These are phyloP conservation scores for Daktulosphaira vitifoliae DNA, from an alignment of 1,140 invertebrate species.

Conservation along the genomic window DNA sequence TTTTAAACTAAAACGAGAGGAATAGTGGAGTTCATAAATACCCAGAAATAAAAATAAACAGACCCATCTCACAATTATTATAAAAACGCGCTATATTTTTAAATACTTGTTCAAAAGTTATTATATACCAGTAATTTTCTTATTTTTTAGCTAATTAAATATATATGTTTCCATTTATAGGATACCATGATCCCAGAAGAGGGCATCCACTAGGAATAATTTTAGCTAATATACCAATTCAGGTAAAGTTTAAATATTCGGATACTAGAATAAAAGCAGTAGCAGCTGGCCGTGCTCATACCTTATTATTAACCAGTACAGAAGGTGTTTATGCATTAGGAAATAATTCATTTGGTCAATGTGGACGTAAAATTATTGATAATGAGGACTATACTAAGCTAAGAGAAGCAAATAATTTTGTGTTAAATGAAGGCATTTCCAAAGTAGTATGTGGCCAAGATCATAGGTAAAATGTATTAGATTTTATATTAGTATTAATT, in stretches of 20 bases:
- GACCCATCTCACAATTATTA: no score
- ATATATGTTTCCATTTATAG: no score
- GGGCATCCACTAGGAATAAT: constrained; percentile 62
- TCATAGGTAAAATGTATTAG: constrained; percentile 59
- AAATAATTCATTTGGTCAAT: constrained; percentile 91
- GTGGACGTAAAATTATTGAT: constrained; percentile 70
- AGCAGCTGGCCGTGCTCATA: constrained; percentile 79
- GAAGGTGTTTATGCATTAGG: constrained; percentile 76
- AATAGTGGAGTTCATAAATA: no score
- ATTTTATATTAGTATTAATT: no score
- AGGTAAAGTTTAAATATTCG: constrained; percentile 54
- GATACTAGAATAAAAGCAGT: constrained; percentile 50
- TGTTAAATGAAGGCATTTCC: constrained; percentile 54
- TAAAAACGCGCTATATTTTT: no score
- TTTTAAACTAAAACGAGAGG: no score
- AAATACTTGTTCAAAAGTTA: background rate
- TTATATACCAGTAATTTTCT: background rate
- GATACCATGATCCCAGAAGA: constrained; percentile 52
- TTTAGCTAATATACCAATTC: constrained; percentile 64
- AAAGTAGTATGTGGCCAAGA: constrained; percentile 80
- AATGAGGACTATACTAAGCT: constrained; percentile 66
- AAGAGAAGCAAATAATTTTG: constrained; percentile 56
- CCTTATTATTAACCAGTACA: constrained; percentile 66
- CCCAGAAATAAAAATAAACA: no score
- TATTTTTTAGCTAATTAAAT: no score